Base-by-base conservation (phyloP, 1,140 invertebrate genomes). In the Pseudomyrmex concolor region DNA sequence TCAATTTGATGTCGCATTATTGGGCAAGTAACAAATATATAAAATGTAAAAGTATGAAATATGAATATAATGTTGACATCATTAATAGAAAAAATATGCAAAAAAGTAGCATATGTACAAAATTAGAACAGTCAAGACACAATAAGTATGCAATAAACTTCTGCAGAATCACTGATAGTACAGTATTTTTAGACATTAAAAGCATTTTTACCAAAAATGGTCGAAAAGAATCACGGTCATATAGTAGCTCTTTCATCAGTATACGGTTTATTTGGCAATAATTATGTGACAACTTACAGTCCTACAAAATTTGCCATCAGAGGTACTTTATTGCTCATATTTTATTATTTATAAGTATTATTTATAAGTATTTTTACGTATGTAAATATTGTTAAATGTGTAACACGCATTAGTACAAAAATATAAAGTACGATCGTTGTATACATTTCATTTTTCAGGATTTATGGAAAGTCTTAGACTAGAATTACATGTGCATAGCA, bases 271-370 rank as follows among this genome's bases (percentile, higher is more conserved):
- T 85, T 97, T n/a, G 97, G 97, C 3, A 90, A 96, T 0, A 88
- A 94, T 3, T 97, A 98, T 91, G 91, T 98, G 63, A 97, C 97
- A n/a, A 97, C 97, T 1, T 98, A 98, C 91, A 97, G 97, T 91
- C 96, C 96, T 25, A 96, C 97, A 45, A 98, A 98, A 94, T 97
- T 96, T 90, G 97, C 97, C 15, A 96, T 98, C 0, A 91, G 97
- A 82, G 96, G 96, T 93, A 89, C 91, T 22, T 45, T 0, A 60
- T 34, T 34, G 45, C 7, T 19, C 8, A 12, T 66, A 45, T 45
- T 45, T 54, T 2, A 70, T 54, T 12, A 9, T 60, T 73, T 12
- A 45, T 66, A 66, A 50, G 34, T 34, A 34, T 34, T 67, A 9
- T 60, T 73, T 12, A 45, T 66, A 66, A 50, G 34, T 34, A 34